Conservation (phyloP, 2,888 invertebrate genomes). For the Perizoma flavofasciatum region DNA sequence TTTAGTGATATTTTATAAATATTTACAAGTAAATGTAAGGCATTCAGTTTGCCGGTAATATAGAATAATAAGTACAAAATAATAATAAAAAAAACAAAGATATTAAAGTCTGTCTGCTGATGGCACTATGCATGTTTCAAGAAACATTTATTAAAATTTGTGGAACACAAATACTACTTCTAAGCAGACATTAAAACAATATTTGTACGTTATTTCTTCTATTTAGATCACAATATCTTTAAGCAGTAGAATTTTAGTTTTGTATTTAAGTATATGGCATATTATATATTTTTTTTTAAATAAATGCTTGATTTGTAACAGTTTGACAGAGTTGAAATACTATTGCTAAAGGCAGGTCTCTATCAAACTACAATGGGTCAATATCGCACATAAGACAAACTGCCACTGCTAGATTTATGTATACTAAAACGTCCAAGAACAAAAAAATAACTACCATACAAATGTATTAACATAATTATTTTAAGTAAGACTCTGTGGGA, state of each 20-base stretch:
- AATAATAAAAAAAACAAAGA: constrained; percentile 67
- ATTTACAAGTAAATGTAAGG: constrained; percentile 79
- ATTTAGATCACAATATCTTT: constrained; percentile 62
- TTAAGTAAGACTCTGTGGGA: too few relatives aligned
- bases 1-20: constrained; percentile 59
- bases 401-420: too few relatives aligned
- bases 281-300: constrained; percentile 32
- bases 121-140: constrained; percentile 79
- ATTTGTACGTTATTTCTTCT: constrained; percentile 75
- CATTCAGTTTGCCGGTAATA: constrained; percentile 72
- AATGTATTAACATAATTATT: too few relatives aligned
- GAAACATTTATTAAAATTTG: constrained; percentile 50
- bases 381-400: too few relatives aligned
- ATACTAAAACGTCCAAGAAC: too few relatives aligned
- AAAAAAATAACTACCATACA: too few relatives aligned
- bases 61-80: constrained; percentile 75
- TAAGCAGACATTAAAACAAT: constrained; percentile 67
- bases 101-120: constrained; percentile 70
- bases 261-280: constrained; percentile 52
- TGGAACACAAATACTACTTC: constrained; percentile 73
- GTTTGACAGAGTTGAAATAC: neutral
- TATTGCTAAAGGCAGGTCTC: neutral
- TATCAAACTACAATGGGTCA: neutral
- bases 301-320: constrained; percentile 55
- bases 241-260: constrained; percentile 41